Conservation (phyloP, 1,140 invertebrate species). For the Sarcophaga peregrina region DNA sequence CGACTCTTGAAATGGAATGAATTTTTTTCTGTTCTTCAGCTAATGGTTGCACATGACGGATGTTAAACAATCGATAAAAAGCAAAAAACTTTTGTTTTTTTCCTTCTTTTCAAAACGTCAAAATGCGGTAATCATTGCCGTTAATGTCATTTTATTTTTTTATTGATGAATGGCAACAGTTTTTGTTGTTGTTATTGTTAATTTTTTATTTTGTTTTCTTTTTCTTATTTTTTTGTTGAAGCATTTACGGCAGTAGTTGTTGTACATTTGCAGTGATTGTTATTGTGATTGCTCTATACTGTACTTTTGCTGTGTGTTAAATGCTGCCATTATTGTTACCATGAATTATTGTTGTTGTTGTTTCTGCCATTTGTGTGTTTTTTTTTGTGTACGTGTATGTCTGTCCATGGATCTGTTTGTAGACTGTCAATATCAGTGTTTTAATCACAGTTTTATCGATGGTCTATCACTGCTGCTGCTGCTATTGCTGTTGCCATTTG, state of each 20-base stretch:
- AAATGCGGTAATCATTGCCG: conserved; percentile 27
- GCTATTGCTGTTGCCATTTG: not conserved
- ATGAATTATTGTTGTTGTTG: too few species aligned
- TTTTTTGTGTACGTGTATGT: too few species aligned
- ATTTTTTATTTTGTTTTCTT: not conserved
- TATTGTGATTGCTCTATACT: too few species aligned
- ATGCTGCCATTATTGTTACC: too few species aligned
- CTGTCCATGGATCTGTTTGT: not conserved
- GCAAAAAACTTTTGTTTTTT: too few species aligned
- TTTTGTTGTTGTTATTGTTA: not conserved
- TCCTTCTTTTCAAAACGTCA: not conserved
- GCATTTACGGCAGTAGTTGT: not conserved
- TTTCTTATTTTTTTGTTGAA: not conserved
- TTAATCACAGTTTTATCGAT: not conserved
- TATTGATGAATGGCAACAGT: conserved; percentile 10
- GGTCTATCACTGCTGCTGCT: not conserved
- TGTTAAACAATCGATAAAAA: not conserved
- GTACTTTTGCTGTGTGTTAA: too few species aligned
- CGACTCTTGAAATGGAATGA: too few species aligned
- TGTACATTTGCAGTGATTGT: too few species aligned
- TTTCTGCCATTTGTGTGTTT: too few species aligned
- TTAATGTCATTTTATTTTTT: conserved; percentile 25
- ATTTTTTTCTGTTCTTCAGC: too few species aligned
- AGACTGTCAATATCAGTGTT: conserved; percentile 24
- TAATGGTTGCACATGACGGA: not conserved